These are phyloP conservation scores for Orestias chungarensis DNA, from an alignment of 2,797 vertebrate species.

Conservation along the genomic window DNA sequence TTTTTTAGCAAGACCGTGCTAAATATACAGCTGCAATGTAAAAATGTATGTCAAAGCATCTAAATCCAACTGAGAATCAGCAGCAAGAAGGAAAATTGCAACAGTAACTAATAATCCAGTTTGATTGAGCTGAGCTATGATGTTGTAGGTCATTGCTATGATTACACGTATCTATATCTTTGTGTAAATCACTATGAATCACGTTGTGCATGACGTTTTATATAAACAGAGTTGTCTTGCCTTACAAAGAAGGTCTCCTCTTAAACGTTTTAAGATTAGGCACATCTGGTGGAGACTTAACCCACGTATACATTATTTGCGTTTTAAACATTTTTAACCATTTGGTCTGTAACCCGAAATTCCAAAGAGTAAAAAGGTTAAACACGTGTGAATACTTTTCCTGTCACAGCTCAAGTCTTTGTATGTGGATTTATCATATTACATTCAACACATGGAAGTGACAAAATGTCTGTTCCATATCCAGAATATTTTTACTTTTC, in stretches of 20 bases:
- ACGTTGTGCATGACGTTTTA: background rate
- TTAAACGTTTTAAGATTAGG: background rate
- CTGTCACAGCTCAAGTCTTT: background rate
- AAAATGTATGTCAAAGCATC: background rate
- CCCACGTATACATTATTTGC: too few relatives aligned
- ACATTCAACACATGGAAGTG: background rate
- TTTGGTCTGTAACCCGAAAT: background rate
- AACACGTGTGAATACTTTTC: background rate
- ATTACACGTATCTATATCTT: too few relatives aligned
- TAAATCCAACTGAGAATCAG: background rate
- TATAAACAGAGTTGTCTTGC: too few relatives aligned
- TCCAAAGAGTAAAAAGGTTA: background rate
- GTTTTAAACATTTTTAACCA: too few relatives aligned
- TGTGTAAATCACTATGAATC: background rate
- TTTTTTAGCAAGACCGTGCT: too few relatives aligned
- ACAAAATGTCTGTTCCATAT: background rate
- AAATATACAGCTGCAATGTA: background rate
- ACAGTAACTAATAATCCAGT: background rate
- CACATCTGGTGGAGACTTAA: background rate
- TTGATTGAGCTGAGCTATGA: background rate
- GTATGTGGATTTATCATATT: background rate
- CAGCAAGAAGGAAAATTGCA: background rate
- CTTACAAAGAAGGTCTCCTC: background rate
- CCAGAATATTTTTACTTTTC: slow-evolving; percentile 13
- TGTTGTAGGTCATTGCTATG: too few relatives aligned